Base-by-base conservation (phyloP, 2,888 invertebrate species). In the Mactromeris polynyma region DNA sequence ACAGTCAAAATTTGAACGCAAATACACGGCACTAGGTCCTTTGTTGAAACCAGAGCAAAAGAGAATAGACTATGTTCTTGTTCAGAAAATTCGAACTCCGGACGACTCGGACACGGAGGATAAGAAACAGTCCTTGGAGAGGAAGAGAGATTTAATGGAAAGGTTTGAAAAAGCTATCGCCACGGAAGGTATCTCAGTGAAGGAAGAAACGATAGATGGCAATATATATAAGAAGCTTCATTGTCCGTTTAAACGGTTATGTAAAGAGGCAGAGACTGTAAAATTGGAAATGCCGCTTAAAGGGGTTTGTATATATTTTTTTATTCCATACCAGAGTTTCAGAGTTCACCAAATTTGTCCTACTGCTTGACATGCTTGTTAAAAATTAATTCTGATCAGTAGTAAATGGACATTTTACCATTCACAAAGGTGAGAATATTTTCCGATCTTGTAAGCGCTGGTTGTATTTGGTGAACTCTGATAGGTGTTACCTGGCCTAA, bases 201-300 rank as follows among this genome's bases (percentile, higher is more conserved):
- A 95, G 79, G 88, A 88, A 7, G 95, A 93, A 36, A 88, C 58
- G 0, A 92, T 93, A 6, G 93, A 93, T 21, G 90, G 93, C 6
- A 36, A 90, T 64, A 93, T 94, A 26, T 96, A 92, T 83, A 93
- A 93, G 46, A 95, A 95, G 73, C 91, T 97, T 6, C 95, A 95
- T 86, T 94, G 95, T 85, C 96, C 97, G 7, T 96, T 97, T 90
- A 94, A 95, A 84, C 89, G 96, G 36, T 91, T 97, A 19, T 96
- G 96, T 90, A 88, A 93, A 26, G 96, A 97, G 89, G 97, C 97
- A 7, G 96, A 97, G 85, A 92, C 91, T 51, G 94, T 96, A 11
- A 95, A 96, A 69, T 88, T 97, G 26, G 95, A 97, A 91, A 96
- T 97, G 96, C 96, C 96, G 26, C 89, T 97, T 7, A 95, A 94